Evolutionary conservation across 2,888 invertebrate genomes (phyloP).

Genomic region (Corbicula japonica): DNA sequence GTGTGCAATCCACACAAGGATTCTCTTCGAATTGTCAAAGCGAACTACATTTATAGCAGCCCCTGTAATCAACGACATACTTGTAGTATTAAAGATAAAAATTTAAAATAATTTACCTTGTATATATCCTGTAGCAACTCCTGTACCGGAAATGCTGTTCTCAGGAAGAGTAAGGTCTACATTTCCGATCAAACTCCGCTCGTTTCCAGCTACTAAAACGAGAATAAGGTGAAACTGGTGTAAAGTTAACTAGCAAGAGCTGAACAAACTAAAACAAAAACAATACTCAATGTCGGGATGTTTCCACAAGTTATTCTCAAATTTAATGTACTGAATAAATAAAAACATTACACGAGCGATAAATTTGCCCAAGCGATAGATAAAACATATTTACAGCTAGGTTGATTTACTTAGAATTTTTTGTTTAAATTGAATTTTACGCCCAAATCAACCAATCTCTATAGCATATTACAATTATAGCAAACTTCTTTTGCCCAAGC

Average conservation of each 20-base stretch:
- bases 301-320: not conserved
- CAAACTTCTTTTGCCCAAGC: too few relatives aligned
- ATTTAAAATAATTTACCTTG: not conserved
- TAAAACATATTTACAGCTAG: too few relatives aligned
- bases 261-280: not conserved
- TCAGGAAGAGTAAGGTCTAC: constrained; percentile 16
- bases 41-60: not conserved
- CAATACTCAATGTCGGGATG: not conserved
- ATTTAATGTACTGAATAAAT: not conserved
- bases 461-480: too few relatives aligned
- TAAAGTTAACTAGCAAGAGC: not conserved
- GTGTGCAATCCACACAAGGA: not conserved
- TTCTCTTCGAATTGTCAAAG: not conserved
- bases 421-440: too few relatives aligned
- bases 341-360: not conserved
- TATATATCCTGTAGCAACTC: constrained; percentile 4
- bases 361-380: too few relatives aligned
- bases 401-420: too few relatives aligned
- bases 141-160: not conserved
- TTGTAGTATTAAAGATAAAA: too few relatives aligned
- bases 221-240: not conserved
- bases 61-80: too few relatives aligned
- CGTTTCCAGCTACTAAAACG: not conserved
- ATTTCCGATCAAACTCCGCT: not conserved
- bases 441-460: too few relatives aligned